Base-by-base conservation (phyloP, 1,140 invertebrate genomes). In the Oryzaephilus surinamensis region DNA sequence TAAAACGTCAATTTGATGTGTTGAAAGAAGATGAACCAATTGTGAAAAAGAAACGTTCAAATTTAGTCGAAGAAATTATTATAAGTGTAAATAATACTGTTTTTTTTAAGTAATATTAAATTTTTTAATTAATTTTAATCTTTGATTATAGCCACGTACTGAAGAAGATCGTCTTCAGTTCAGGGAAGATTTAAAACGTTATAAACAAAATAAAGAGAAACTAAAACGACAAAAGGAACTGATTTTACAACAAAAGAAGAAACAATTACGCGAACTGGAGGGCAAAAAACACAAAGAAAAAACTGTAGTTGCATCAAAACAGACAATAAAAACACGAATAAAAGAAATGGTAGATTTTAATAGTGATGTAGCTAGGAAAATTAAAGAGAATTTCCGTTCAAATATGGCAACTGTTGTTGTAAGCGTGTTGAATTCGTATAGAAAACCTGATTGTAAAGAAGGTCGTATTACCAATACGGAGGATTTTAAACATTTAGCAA, bases 401-500 rank as follows among this genome's bases (percentile, higher is more conserved):
- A 81, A 79, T 56, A 94, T 97, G 78, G 90, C 88, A 6, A 75
- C 77, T 27, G 84, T 84, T 14, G 90, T 97, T 66, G 89, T 96
- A 24, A 73, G 83, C 29, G 83, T 83, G 58, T 72, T 98, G 17
- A 92, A 93, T 67, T 87, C 87, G 0, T 97, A 89, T 64, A 68
- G 87, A 36, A 86, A 83, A 56, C 69, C 76, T 3, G 83, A 87
- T 53, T 95, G 92, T 55, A 79, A 79, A 49, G 65, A 79, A 41
- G 93, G 88, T 1, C 67, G 81, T 46, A 97, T 98, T 46, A 81
- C 76, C 0, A 84, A 74, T 56, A 93, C 82, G 0, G 87, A 93
- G 30, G 92, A 97, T 63, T 97, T 96, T 63, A 96, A 96, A 62
- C 88, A 94, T 66, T 69, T 98, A 14, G 92, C 93, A 0, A 77